Evolutionary conservation across 2,797 vertebrate genomes (phyloP), one percentile per base, ranked within the genome.

Genomic region (Propithecus perrieri): DNA sequence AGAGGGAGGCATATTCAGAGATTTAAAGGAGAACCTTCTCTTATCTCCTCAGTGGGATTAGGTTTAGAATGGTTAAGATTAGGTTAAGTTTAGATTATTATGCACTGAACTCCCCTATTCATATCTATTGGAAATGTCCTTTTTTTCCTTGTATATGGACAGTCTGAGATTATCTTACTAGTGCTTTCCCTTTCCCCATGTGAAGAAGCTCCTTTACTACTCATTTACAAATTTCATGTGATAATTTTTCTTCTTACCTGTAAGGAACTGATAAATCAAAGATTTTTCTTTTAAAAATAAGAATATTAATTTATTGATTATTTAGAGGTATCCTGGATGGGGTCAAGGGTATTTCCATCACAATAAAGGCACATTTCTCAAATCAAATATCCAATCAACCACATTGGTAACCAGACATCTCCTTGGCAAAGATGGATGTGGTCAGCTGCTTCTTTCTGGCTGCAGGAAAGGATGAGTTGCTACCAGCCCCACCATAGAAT

Each of bases 251-350:
- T 0, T 33, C 20, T 92, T 13, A 95, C 17, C 4, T 13, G 57
- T 18, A 35, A 93, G 28, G 22, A 95, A 78, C 5, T 17, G 22
- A 69, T 2, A n/a, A 59, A 75, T 80, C 43, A 92, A 78, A 76
- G 35, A 74, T 5, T 30, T 85, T 88, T 22, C 72, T 71, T 97
- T 74, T 28, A 89, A 84, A 91, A 84, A 61, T 33, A 85, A 88
- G 4, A 20, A 87, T 74, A 81, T 18, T 79, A 87, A 75, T 91
- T 28, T 53, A n/a, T 65, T 94, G 50, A 86, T 63, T 67, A 61
- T 13, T 57, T 69, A 53, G 46, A 7, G 0, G 38, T 50, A 13
- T n/a, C 24, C 38, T 86, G 17, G 41, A 35, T 57, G 41, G 7
- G 8, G 1, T 24, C 1, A 89, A 95, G 30, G 5, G 2, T 48